A percentile compares a stretch with the other conserved stretches of the same genome.
Evolutionary conservation across 1,140 invertebrate species (phyloP).

Genomic region (Ridgeia piscesae): DNA sequence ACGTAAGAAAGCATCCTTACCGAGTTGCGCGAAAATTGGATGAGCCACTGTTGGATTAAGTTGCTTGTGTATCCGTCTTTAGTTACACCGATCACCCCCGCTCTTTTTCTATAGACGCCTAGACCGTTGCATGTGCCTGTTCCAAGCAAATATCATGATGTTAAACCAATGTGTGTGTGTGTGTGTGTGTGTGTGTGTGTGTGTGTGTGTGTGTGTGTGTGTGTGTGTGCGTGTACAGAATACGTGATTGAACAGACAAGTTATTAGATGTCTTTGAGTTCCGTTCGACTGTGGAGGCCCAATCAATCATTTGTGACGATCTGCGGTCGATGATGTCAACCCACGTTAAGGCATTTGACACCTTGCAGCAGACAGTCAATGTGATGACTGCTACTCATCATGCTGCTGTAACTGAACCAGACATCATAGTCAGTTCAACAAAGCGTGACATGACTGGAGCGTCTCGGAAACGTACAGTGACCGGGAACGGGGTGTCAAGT

Average conservation of each 20-base stretch:
- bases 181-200: not conserved
- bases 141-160: too few relatives aligned
- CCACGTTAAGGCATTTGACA: not conserved
- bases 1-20: too few relatives aligned
- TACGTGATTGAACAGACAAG: not conserved
- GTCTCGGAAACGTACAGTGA: not conserved
- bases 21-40: too few relatives aligned
- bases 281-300: not conserved
- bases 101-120: too few relatives aligned
- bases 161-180: not conserved
- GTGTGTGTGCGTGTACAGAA: not conserved
- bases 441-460: not conserved
- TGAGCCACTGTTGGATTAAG: too few relatives aligned
- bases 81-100: too few relatives aligned
- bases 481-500: not conserved
- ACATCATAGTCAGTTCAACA: not conserved
- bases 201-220: not conserved
- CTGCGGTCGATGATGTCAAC: not conserved
- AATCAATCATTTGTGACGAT: not conserved
- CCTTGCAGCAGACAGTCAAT: not conserved
- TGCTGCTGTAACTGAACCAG: not conserved
- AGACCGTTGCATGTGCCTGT: too few relatives aligned
- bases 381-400: not conserved
- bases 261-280: too few relatives aligned
- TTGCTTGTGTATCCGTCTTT: too few relatives aligned